phyloP scores from a whole-genome alignment of 2,888 invertebrate genomes.

The Pristionchus exspectatus region DNA sequence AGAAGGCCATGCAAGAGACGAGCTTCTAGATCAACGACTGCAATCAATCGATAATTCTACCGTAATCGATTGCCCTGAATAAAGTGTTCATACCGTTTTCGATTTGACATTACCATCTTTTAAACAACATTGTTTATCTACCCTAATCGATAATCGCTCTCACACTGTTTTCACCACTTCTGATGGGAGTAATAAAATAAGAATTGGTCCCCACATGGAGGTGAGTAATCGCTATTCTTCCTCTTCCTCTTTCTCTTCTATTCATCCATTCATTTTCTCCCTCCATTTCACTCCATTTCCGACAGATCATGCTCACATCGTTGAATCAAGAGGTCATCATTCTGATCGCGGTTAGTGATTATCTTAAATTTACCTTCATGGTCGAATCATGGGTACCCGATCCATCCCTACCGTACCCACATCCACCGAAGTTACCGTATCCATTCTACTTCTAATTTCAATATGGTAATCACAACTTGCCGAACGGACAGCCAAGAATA shows the following conservation, averaged over 20 bases:
- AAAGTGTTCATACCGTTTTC: no score
- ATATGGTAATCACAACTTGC: no score
- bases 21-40: no score
- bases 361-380: no score
- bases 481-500: no score
- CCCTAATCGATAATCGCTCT: not conserved
- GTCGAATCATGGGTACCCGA: no score
- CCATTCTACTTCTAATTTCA: no score
- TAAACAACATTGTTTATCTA: not conserved
- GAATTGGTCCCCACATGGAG: not conserved
- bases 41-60: no score
- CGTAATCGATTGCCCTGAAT: no score
- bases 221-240: slow-evolving; percentile 1
- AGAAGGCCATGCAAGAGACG: not conserved
- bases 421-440: no score
- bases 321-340: not conserved
- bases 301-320: not conserved
- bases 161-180: not conserved
- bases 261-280: not conserved
- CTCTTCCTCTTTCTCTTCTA: not conserved
- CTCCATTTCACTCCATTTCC: not conserved
- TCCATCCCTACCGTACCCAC: no score
- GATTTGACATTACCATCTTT: no score
- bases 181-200: not conserved
- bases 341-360: not conserved